phyloP scores from a whole-genome alignment of 1,140 invertebrate genomes.

The Halictus rubicundus region DNA sequence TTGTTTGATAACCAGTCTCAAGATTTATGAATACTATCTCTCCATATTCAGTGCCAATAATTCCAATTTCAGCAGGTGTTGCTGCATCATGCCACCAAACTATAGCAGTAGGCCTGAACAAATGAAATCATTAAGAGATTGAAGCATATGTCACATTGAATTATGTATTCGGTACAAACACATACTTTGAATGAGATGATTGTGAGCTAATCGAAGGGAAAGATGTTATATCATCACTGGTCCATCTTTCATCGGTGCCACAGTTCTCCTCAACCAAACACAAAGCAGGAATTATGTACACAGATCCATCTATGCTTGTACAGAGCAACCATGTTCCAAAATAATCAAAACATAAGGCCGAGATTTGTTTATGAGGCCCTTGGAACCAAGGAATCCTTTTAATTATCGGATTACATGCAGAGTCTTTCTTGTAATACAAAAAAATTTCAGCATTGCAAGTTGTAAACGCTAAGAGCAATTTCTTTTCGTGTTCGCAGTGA shows the following conservation, averaged over 20 bases:
- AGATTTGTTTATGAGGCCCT: conserved; percentile 82
- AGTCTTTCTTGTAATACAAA: conserved; percentile 74
- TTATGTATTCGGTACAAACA: neutral
- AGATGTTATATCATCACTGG: conserved; percentile 79
- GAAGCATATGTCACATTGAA: neutral
- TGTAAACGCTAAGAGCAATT: conserved; percentile 74
- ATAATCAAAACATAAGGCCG: conserved; percentile 86
- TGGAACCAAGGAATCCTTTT: conserved; percentile 86
- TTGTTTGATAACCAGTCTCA: conserved; percentile 84
- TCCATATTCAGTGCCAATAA: conserved; percentile 87
- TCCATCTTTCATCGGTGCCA: conserved; percentile 83
- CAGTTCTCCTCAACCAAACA: conserved; percentile 81
- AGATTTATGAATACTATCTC: conserved; percentile 87
- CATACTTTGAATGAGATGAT: conserved; percentile 81
- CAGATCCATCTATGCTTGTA: conserved; percentile 82
- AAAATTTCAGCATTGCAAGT: conserved; percentile 73
- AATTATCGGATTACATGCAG: conserved; percentile 78
- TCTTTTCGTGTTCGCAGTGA: conserved; percentile 69
- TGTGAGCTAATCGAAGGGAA: conserved; percentile 79
- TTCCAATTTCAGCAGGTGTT: conserved; percentile 83
- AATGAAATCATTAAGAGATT: neutral
- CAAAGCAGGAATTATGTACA: conserved; percentile 84
- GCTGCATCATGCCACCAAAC: conserved; percentile 88
- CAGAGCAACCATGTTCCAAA: conserved; percentile 86
- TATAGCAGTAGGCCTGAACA: conserved; percentile 79